Percentiles rank a stretch among this genome's conserved stretches.
Evolutionary conservation across 1,140 invertebrate species (phyloP).

Genomic region (Phenacoccus solenopsis): DNA sequence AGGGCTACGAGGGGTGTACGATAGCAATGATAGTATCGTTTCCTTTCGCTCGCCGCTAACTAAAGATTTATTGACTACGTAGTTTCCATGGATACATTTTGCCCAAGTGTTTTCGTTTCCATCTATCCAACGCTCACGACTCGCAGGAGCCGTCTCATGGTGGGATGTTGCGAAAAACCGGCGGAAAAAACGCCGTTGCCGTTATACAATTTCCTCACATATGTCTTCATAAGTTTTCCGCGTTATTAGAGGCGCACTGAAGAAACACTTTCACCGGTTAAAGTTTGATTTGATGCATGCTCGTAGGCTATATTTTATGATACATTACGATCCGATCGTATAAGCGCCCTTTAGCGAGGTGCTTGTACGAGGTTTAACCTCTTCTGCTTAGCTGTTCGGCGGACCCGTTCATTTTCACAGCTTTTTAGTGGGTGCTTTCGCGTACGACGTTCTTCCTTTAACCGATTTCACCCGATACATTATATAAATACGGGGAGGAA

Average conservation of each 20-base stretch:
- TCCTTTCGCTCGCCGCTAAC: not conserved
- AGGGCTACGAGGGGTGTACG: too few relatives aligned
- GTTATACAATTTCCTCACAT: not conserved
- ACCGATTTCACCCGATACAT: not conserved
- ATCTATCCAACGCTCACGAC: not conserved
- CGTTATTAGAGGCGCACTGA: not conserved
- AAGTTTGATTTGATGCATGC: not conserved
- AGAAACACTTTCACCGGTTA: not conserved
- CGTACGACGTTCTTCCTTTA: too few relatives aligned
- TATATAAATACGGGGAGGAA: too few relatives aligned
- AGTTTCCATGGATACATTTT: conserved; percentile 2
- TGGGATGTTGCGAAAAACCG: not conserved
- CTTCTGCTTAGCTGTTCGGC: too few relatives aligned
- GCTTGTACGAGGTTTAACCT: too few relatives aligned
- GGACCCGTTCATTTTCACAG: too few relatives aligned
- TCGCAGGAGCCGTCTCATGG: not conserved
- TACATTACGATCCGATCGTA: too few relatives aligned
- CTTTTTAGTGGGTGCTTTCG: too few relatives aligned
- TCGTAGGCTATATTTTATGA: not conserved
- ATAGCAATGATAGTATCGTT: not conserved
- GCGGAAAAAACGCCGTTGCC: not conserved
- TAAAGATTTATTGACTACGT: not conserved
- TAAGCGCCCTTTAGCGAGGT: too few relatives aligned
- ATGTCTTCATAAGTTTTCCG: not conserved
- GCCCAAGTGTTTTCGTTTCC: not conserved